These are phyloP conservation scores for Nomada fucata DNA, from an alignment of 2,888 invertebrate genomes.

Conservation along the genomic window DNA sequence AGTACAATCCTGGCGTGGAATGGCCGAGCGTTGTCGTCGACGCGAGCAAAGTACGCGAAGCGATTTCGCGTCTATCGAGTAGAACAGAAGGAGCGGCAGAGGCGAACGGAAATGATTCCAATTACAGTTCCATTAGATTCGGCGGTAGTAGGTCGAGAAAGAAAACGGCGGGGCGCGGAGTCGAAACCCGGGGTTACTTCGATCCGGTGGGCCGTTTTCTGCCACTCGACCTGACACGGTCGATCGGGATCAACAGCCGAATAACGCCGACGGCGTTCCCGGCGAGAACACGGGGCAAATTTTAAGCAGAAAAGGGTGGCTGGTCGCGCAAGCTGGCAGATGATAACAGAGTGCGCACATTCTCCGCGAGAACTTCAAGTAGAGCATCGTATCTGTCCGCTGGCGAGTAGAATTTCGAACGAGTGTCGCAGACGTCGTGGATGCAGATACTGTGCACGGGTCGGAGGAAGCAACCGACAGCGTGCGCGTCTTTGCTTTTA, in stretches of 20 bases:
- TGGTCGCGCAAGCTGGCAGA: no score
- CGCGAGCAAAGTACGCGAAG: no score
- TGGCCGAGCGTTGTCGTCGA: no score
- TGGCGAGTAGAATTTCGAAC: conserved; percentile 21
- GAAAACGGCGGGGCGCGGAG: conserved; percentile 31
- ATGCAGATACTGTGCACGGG: conserved; percentile 20
- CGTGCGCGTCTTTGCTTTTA: conserved; percentile 54
- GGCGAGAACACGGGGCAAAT: no score
- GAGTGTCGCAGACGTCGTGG: not conserved
- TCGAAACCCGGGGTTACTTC: conserved; percentile 45
- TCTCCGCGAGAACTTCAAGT: no score
- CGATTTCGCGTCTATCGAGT: no score
- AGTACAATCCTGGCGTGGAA: no score
- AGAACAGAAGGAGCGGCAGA: not conserved
- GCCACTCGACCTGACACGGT: conserved; percentile 62
- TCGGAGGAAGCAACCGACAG: conserved; percentile 39
- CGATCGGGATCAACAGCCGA: conserved; percentile 57
- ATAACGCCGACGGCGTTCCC: conserved; percentile 13
- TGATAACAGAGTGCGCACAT: no score
- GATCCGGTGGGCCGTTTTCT: conserved; percentile 56
- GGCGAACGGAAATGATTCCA: not conserved
- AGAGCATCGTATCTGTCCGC: no score
- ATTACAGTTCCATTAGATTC: conserved; percentile 20
- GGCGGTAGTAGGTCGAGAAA: conserved; percentile 23
- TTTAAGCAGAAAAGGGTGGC: conserved; percentile 31